Base-by-base conservation (phyloP, 2,113 vertebrate genomes). In the Petromus typicus region DNA sequence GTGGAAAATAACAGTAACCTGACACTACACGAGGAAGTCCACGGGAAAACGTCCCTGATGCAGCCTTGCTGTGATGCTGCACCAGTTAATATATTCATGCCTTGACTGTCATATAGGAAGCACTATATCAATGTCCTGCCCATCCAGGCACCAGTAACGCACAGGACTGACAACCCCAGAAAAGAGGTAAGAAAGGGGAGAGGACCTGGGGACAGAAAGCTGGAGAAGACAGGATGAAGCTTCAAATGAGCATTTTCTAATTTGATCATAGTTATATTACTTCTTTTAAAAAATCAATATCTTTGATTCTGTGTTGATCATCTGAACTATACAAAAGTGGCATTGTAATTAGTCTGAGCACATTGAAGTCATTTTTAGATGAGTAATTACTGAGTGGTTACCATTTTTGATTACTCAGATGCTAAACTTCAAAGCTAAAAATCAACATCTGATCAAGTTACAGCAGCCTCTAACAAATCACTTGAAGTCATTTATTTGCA, bases 401-500 rank as follows among this genome's bases (percentile, higher is more conserved):
- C 45, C 95, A 45, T 89, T 96, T 88, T 83, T 83, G 54, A 92
- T 78, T 89, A 32, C 67, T 83, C 48, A 57, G 63, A 93, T 25
- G 57, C 32, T 34, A 63, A 86, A 88, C n/a, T 84, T 69, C 2
- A 48, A 61, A 66, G 96, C 91, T 3, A 37, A 18, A 94, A 27
- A 81, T n/a, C 32, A 11, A 71, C 83, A 61, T 78, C 56, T 94
- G 66, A 95, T 95, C 92, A 87, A 95, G 1, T 80, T 67, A 64
- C 11, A 64, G 79, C 76, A 89, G 71, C 86, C 91, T 56, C 8
- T 85, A 90, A 92, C 92, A 94, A 97, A 5, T 11, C 51, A 67
- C 64, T 87, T 81, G 79, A 84, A 96, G 82, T 54, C 18, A 82
- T 87, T 95, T 89, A 40, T 66, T 95, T 89, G 73, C 37, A 93